phyloP scores from a whole-genome alignment of 2,113 vertebrate species.

The Mobula birostris region DNA sequence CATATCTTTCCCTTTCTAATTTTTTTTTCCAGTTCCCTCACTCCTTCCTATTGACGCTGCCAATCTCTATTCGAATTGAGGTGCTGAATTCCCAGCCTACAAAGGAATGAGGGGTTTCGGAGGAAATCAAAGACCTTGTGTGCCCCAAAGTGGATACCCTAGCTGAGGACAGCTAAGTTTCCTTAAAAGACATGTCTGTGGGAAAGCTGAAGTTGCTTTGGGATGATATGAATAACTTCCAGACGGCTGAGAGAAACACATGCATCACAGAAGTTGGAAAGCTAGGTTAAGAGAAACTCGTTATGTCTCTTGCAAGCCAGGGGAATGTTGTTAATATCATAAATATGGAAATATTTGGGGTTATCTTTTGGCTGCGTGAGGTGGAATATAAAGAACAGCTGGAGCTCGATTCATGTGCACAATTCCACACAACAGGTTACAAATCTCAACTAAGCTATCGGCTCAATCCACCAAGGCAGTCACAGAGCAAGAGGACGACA shows the following conservation, averaged over 20 bases:
- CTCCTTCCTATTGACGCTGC: neutral
- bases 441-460: neutral
- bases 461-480: neutral
- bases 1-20: neutral
- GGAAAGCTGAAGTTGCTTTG: slow-evolving; percentile 22
- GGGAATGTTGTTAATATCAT: neutral
- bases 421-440: neutral
- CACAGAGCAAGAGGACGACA: neutral
- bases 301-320: neutral
- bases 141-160: neutral
- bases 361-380: neutral
- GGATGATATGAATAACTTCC: neutral
- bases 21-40: neutral
- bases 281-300: neutral
- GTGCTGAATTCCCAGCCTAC: neutral
- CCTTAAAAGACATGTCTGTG: neutral
- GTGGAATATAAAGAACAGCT: neutral
- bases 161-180: neutral
- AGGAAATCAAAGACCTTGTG: neutral
- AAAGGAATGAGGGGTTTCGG: neutral
- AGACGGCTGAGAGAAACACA: neutral
- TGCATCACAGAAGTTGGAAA: neutral
- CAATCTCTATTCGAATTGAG: neutral
- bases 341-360: neutral
- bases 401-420: neutral